Base-by-base conservation (phyloP, 1,140 invertebrate genomes). In the Kradibia gibbosae region DNA sequence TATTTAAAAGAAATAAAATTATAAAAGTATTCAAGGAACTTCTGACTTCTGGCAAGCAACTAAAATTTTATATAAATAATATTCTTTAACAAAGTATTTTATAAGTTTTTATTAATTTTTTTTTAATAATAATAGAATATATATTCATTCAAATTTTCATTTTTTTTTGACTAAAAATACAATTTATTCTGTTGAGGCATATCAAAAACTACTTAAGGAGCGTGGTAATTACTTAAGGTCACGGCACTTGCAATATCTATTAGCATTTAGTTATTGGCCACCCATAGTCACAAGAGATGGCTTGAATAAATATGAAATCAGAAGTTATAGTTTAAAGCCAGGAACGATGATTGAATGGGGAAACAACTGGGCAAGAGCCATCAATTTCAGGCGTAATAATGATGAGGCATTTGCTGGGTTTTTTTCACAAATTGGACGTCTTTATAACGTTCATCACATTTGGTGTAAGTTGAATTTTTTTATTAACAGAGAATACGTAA, bases 321-420 rank as follows among this genome's bases (percentile, higher is more conserved):
- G 98, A 86, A 97, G 96, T 83, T 97, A 97, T 86, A 95, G 96
- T 85, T 91, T 99, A 31, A 98, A 98, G 92, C 97, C 98, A 10
- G 94, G 98, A 39, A 99, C 98, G 1, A 99, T 99, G 97, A 99
- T 99, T 85, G 98, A 99, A 92, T 99, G 98, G 98, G 98, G 98
- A 83, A 99, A 99, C 90, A 98, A 99, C 91, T 99, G 98, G 98
- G 97, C 98, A 0, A 92, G 97, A 87, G 98, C 98, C 55, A 97
- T 99, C 57, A 97, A 97, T 87, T 96, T 95, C 89, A 93, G 98
- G 55, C 94, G 96, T 86, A 95, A 97, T 85, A 97, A 98, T 89
- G 95, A 98, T 88, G 98, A 99, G 90, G 96, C 98, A 0, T 98
- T 98, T 88, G 96, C 95, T 83, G 98, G 97, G 71, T 98, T 99